These are phyloP conservation scores for Drosophila jambulina DNA, from an alignment of 1,140 invertebrate species.

Conservation along the genomic window DNA sequence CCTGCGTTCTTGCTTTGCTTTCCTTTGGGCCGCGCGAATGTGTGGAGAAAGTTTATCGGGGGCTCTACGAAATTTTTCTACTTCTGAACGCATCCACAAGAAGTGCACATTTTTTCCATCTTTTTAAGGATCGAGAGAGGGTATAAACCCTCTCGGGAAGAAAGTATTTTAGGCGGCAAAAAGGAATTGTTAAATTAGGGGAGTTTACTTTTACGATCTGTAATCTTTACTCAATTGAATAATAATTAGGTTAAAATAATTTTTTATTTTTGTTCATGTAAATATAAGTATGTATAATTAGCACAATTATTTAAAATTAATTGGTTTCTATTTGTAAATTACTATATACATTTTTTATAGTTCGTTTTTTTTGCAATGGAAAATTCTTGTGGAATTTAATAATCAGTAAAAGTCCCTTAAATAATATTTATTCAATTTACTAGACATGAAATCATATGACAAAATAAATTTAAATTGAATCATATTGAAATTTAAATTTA, in stretches of 20 bases:
- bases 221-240: neutral
- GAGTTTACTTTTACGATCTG: neutral
- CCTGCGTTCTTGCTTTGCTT: conserved; percentile 23
- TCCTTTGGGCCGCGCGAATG: conserved; percentile 18
- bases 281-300: too few species aligned
- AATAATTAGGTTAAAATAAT: too few species aligned
- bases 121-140: conserved; percentile 4
- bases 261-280: too few species aligned
- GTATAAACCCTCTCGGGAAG: neutral
- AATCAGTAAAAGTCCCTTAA: too few species aligned
- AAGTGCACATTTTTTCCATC: conserved; percentile 11
- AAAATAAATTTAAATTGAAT: too few species aligned
- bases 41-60: conserved; percentile 35
- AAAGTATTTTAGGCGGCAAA: neutral
- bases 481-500: neutral
- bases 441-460: too few species aligned
- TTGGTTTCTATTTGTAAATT: too few species aligned
- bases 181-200: too few species aligned
- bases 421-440: neutral
- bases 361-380: too few species aligned
- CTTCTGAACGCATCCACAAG: conserved; percentile 16
- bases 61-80: conserved; percentile 10
- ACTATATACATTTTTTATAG: too few species aligned
- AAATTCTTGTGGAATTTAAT: too few species aligned
- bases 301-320: too few species aligned